Percentiles rank a stretch among this genome's conserved stretches.
Evolutionary conservation across 2,797 vertebrate species (phyloP).

Genomic region (Platyrinchus mystaceus): DNA sequence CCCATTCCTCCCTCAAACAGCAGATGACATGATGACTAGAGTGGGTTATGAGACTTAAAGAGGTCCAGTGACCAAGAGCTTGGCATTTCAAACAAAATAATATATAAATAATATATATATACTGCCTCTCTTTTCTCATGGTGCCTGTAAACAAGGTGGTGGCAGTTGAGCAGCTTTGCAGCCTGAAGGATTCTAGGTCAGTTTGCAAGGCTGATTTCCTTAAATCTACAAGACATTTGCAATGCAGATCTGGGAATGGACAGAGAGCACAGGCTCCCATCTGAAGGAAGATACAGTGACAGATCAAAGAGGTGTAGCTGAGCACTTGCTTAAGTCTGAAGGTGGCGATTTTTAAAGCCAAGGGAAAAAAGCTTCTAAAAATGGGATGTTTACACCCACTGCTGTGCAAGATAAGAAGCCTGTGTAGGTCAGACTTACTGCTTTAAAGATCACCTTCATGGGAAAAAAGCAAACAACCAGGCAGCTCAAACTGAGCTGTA

Average conservation of each 20-base stretch:
- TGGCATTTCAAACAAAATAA: background rate
- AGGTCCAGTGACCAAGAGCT: background rate
- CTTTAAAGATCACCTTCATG: slow-evolving; percentile 22
- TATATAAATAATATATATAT: background rate
- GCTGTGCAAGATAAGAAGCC: background rate
- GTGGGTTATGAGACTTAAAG: background rate
- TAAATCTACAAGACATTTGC: background rate
- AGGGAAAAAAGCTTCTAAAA: background rate
- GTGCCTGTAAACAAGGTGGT: background rate
- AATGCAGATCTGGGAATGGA: background rate
- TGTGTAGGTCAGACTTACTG: background rate
- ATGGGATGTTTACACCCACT: background rate
- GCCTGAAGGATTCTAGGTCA: background rate
- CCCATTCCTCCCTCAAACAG: background rate
- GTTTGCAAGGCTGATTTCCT: background rate
- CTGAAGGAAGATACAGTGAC: background rate
- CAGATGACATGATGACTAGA: background rate
- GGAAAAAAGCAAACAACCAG: background rate
- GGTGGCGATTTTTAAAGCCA: background rate
- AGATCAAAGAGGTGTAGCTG: background rate
- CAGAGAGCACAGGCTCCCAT: background rate
- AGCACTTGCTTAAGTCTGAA: background rate
- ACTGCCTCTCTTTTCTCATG: background rate
- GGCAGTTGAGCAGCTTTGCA: background rate
- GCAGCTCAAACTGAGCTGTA: background rate